Conservation (phyloP, 2,888 invertebrate species). For the Strigamia transsilvanica region DNA sequence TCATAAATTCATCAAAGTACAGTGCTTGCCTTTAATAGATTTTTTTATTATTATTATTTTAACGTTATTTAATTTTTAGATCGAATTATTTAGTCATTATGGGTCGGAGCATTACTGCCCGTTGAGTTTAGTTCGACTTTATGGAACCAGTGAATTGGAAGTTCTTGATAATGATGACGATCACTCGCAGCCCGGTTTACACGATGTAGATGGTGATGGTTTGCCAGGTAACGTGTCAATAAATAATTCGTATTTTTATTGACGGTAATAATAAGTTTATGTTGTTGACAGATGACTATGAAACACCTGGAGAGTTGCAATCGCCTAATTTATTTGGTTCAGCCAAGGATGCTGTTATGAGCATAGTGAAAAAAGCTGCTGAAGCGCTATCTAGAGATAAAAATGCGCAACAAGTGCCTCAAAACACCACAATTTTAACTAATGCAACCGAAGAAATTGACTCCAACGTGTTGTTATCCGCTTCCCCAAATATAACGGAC, state of each 20-base stretch:
- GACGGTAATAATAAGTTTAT: not conserved
- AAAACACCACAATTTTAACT: not conserved
- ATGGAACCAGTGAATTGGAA: conserved; percentile 85
- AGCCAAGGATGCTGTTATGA: conserved; percentile 88
- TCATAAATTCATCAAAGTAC: conserved; percentile 85
- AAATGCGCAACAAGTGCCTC: conserved; percentile 39
- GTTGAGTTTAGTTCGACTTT: conserved; percentile 91
- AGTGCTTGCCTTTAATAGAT: too few relatives aligned
- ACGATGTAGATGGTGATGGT: conserved; percentile 68
- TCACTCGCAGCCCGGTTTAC: conserved; percentile 65
- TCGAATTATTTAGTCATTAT: conserved; percentile 91
- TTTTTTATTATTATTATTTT: conserved; percentile 54
- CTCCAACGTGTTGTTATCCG: not conserved
- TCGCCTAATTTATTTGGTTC: conserved; percentile 71
- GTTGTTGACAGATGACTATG: conserved; percentile 61
- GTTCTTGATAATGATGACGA: conserved; percentile 59
- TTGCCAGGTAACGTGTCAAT: conserved; percentile 62
- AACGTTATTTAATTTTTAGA: conserved; percentile 60
- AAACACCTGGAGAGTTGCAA: conserved; percentile 61
- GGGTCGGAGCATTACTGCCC: conserved; percentile 98
- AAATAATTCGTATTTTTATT: conserved; percentile 55
- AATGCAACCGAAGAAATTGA: not conserved
- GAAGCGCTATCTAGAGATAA: conserved; percentile 77
- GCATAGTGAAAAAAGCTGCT: conserved; percentile 90
- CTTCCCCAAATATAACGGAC: not conserved